Conservation (phyloP, 1,140 invertebrate genomes). For the Eulimnadia texana region DNA sequence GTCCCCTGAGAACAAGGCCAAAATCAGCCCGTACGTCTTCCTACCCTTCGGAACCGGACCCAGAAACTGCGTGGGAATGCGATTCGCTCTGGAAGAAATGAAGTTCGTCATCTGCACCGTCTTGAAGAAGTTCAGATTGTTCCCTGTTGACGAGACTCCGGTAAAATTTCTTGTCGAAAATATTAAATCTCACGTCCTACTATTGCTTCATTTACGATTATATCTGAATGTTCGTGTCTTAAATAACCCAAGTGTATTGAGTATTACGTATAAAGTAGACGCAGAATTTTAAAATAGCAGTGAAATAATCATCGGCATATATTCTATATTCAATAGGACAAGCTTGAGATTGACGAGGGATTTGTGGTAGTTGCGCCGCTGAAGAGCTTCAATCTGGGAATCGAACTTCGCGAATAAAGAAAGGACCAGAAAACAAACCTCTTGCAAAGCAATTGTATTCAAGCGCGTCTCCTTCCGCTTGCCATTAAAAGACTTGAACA, state of each 20-base stretch:
- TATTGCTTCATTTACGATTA: not conserved
- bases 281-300: too few species aligned
- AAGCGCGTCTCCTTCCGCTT: too few species aligned
- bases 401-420: not conserved
- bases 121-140: constrained; percentile 5
- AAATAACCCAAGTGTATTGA: too few species aligned
- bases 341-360: not conserved
- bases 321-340: not conserved
- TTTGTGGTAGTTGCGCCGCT: not conserved
- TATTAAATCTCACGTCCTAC: too few species aligned
- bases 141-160: constrained; percentile 6
- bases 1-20: too few species aligned
- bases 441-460: too few species aligned
- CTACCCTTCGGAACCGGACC: constrained; percentile 41
- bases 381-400: not conserved
- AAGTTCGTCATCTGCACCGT: constrained; percentile 18
- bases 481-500: too few species aligned
- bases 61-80: constrained; percentile 38
- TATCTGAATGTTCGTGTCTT: not conserved
- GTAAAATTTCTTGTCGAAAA: not conserved
- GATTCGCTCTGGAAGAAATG: constrained; percentile 28
- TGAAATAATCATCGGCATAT: too few species aligned
- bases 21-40: too few species aligned
- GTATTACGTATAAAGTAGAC: too few species aligned
- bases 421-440: too few species aligned